Base-by-base conservation (phyloP, 2,888 invertebrate species). In the Caenorhabditis sp. region DNA sequence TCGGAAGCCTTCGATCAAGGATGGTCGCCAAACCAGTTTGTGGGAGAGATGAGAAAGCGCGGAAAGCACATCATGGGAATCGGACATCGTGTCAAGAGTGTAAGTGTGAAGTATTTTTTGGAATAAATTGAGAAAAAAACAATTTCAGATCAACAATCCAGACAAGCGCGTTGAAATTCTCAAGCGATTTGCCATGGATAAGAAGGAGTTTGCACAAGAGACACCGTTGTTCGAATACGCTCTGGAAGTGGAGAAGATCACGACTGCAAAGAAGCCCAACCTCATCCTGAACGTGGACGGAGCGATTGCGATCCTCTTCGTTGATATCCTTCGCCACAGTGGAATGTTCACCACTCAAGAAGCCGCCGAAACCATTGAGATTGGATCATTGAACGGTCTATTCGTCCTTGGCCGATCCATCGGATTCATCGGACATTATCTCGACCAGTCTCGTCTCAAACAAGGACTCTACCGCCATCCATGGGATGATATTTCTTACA, bases 241-340 rank as follows among this genome's bases (percentile, higher is more conserved):
- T 1, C 91, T 97, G 11, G 96, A 97, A 91, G 98, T 99, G 35
- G 99, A 99, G 89, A 96, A 97, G 89, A 95, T 99, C 89, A 99
- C 99, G 20, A 99, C 96, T 2, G 94, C 96, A 86, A 99, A 99
- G 92, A 99, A 99, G 91, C 99, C 99, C n/a, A 99, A 99, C 92
- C 92, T 99, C 68, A 99, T 99, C 89, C 92, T 99, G 77, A 99
- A 99, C 91, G 99, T 99, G 20, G 99, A 99, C 91, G 99, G 99
- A 66, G 94, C 97, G 81, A 97, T 99, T 86, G 99, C 96, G 0
- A 95, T 95, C 43, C 93, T 95, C 15, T 97, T 99, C 91, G 98
- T 99, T 24, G 99, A 99, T 90, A 93, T 99, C 92, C 92, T 99
- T 83, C 92, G 96, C 37, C 93, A 96, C 95, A 89, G 75, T 35